Base-by-base conservation (phyloP, 2,888 invertebrate genomes). In the Metallyticus violacea region DNA sequence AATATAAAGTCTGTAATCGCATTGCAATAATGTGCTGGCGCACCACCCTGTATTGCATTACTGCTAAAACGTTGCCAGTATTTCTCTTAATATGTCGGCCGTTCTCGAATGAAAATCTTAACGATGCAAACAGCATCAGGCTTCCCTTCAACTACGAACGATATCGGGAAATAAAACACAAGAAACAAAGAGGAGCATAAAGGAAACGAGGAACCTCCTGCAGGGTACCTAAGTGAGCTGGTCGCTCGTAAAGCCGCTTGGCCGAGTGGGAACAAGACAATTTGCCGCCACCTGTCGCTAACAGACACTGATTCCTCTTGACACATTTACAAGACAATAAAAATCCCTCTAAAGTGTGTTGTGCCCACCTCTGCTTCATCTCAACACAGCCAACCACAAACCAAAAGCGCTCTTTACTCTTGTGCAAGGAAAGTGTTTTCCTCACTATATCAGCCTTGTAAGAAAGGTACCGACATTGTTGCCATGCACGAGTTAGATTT, bases 271-370 rank as follows among this genome's bases (percentile, higher is more conserved):
- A 30, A 81, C 81, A 40, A 30, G 5, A 30, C 81, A 81, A 81
- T 30, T 26, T 40, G 80, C 80, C 29, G 22, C 28, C 22, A 80
- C 29, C 30, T 62, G 40, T 62, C 40, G 40, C 40, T 62, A 62
- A 62, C 40, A 26, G 30, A 81, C 40, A 3, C 28, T 26, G 81
- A 81, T 30, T 30, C 9, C 25, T 81, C 26, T 30, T 30, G 81
- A 81, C 81, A 81, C 30, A 15, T 81, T 81, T 81, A 81, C 81
- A 81, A 30, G 81, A 30, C 81, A 81, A 81, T 81, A 81, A 81
- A 81, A 81, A 30, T 30, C 81, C 25, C 26, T 30, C n/a, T 25
- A 9, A n/a, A 30, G 6, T 15, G 15, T 62, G 40, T 15, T 62
- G 40, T 62, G 40, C 40, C 40, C 40, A 22, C 40, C 40, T 62